Evolutionary conservation across 2,113 vertebrate species (phyloP).

Genomic region (Dicrurus megarhynchus): DNA sequence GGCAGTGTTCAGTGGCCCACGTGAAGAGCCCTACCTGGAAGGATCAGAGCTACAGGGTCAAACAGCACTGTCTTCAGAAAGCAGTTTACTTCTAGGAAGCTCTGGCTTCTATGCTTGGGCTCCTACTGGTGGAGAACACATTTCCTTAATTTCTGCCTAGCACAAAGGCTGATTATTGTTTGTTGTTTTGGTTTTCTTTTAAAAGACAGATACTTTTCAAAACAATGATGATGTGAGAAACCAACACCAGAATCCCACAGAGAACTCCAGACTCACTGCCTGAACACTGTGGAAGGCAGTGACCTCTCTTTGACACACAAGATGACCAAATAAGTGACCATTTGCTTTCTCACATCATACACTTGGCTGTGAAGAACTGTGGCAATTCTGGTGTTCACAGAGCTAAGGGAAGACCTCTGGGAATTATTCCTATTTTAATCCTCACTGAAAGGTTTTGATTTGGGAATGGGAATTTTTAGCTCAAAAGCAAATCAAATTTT

Average conservation of each 20-base stretch:
- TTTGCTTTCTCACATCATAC: neutral
- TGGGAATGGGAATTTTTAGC: neutral
- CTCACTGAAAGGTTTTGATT: neutral
- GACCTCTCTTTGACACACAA: neutral
- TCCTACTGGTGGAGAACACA: neutral
- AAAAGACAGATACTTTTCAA: neutral
- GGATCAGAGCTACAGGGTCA: neutral
- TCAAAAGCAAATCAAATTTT: neutral
- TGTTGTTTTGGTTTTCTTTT: neutral
- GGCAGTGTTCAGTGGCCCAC: neutral
- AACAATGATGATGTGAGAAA: neutral
- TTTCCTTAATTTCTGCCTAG: neutral
- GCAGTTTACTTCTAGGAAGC: neutral
- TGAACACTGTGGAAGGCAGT: neutral
- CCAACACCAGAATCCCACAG: neutral
- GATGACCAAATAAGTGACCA: neutral
- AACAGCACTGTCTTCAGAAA: neutral
- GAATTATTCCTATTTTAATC: neutral
- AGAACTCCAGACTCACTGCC: neutral
- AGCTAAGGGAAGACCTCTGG: neutral
- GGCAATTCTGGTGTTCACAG: neutral
- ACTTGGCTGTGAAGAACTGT: neutral
- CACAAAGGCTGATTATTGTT: neutral
- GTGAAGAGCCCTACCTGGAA: neutral
- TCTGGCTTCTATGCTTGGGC: neutral